A percentile compares a stretch with the other conserved stretches of the same genome.
These are phyloP conservation scores for Chloroclystis v-ata DNA, from an alignment of 2,888 invertebrate genomes.

Conservation along the genomic window DNA sequence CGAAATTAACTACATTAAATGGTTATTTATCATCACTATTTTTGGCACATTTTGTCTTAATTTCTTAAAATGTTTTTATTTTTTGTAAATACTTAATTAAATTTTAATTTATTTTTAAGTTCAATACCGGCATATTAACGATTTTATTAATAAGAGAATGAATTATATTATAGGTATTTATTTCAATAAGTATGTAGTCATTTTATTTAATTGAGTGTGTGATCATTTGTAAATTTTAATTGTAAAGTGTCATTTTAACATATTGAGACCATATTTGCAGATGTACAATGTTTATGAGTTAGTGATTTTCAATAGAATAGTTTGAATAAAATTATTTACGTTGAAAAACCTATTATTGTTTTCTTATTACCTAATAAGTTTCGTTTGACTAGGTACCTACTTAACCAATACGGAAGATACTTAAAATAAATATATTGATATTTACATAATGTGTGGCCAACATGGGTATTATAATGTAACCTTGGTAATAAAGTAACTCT, in stretches of 20 bases:
- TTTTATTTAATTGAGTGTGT: conserved; percentile 67
- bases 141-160: conserved; percentile 53
- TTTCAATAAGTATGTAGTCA: conserved; percentile 65
- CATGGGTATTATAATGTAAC: too few relatives aligned
- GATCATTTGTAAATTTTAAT: conserved; percentile 60
- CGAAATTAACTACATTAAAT: conserved; percentile 19
- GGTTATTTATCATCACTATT: conserved; percentile 8
- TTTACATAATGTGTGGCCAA: too few relatives aligned
- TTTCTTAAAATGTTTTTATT: conserved; percentile 43
- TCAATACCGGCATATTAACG: conserved; percentile 64
- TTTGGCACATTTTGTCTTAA: conserved; percentile 38
- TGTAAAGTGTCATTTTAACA: conserved; percentile 55
- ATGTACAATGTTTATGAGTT: conserved; percentile 77
- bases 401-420: too few relatives aligned
- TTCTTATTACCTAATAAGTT: conserved; percentile 22
- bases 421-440: too few relatives aligned
- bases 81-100: conserved; percentile 42
- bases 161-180: conserved; percentile 70
- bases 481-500: too few relatives aligned
- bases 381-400: not conserved
- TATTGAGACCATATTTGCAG: conserved; percentile 72
- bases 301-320: conserved; percentile 78
- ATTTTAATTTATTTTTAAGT: conserved; percentile 54
- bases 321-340: conserved; percentile 79
- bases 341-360: conserved; percentile 71